Evolutionary conservation across 2,797 vertebrate genomes (phyloP).

Genomic region (Pipistrellus pygmaeus): DNA sequence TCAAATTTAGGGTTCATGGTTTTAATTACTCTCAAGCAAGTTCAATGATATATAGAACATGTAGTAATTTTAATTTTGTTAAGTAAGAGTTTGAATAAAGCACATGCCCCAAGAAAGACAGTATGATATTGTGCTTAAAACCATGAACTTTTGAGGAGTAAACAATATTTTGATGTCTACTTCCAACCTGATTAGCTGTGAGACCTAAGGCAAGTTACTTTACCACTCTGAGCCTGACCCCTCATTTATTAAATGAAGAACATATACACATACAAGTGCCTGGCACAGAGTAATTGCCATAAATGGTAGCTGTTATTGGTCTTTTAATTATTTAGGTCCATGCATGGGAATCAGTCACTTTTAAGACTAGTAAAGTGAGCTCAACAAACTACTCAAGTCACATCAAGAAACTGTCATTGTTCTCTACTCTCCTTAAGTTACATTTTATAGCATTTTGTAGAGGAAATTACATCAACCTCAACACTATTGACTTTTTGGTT

Average conservation of each 20-base stretch:
- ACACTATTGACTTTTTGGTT: slow-evolving; percentile 7
- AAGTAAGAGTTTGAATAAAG: slow-evolving; percentile 62
- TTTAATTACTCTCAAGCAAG: slow-evolving; percentile 70
- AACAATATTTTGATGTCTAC: slow-evolving; percentile 13
- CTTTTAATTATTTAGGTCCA: slow-evolving; percentile 38
- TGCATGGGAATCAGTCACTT: slow-evolving; percentile 25
- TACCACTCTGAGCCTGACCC: slow-evolving; percentile 9
- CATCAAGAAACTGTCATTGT: slow-evolving; percentile 13
- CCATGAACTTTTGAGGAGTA: slow-evolving; percentile 2
- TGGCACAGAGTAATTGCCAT: not conserved
- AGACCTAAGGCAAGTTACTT: not conserved
- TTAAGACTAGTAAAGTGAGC: slow-evolving; percentile 50
- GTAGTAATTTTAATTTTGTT: slow-evolving; percentile 50
- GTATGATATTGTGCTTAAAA: not conserved
- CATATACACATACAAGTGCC: not conserved
- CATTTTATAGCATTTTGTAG: not conserved
- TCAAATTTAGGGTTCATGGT: slow-evolving; percentile 17
- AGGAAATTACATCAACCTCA: slow-evolving; percentile 69
- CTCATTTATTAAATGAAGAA: slow-evolving; percentile 31
- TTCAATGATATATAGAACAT: slow-evolving; percentile 47
- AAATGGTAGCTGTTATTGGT: not conserved
- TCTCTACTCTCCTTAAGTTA: slow-evolving; percentile 54
- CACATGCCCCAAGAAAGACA: not conserved
- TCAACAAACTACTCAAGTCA: slow-evolving; percentile 51
- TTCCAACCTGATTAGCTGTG: not conserved